phyloP scores from a whole-genome alignment of 1,140 invertebrate genomes.

The Bombus confusus region DNA sequence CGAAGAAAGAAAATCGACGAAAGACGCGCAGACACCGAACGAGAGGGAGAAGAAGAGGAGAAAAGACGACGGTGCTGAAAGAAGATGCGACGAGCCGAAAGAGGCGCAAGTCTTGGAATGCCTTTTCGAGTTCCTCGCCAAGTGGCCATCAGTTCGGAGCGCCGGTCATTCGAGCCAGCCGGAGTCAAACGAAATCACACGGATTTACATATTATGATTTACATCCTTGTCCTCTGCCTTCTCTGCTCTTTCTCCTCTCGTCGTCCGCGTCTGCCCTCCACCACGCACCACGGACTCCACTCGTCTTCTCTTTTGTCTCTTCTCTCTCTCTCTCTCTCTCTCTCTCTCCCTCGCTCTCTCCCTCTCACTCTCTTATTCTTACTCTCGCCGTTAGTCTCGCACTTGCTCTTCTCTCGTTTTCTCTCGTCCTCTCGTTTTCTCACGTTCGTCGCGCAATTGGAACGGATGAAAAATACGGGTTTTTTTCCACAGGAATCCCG shows the following conservation, averaged over 20 bases:
- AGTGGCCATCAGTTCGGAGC: slow-evolving; percentile 74
- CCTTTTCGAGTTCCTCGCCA: slow-evolving; percentile 75
- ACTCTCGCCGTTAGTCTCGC: neutral
- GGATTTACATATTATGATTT: slow-evolving; percentile 81
- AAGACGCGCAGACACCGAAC: neutral
- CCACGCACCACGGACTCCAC: neutral
- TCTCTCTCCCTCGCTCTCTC: neutral
- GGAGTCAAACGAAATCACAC: slow-evolving; percentile 78
- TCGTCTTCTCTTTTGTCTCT: slow-evolving; percentile 30
- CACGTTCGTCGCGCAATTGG: no score
- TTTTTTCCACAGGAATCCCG: neutral
- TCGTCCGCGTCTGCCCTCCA: slow-evolving; percentile 36
- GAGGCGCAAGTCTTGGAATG: slow-evolving; percentile 66
- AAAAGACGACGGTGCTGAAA: neutral
- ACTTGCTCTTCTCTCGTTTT: no score
- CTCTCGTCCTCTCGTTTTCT: no score
- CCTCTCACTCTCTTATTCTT: neutral
- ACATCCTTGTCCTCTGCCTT: slow-evolving; percentile 76
- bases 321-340: neutral
- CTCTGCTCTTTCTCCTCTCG: slow-evolving; percentile 54
- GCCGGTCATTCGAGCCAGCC: slow-evolving; percentile 67
- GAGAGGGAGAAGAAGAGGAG: slow-evolving; percentile 6
- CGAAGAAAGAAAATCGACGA: slow-evolving; percentile 26
- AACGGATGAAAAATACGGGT: neutral
- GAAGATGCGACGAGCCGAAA: slow-evolving; percentile 31